Conservation (phyloP, 2,113 vertebrate genomes). For the Mus pahari region DNA sequence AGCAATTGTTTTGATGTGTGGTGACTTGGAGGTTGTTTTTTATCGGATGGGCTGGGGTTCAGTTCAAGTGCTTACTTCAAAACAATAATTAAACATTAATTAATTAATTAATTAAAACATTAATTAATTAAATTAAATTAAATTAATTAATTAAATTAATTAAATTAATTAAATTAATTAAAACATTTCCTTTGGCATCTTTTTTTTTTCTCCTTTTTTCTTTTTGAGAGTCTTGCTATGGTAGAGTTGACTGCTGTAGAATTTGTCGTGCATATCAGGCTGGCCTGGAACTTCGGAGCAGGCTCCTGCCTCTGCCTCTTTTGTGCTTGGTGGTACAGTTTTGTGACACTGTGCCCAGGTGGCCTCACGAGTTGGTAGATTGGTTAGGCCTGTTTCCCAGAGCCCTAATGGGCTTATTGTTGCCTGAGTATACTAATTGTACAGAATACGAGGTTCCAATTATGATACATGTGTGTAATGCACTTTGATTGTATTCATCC, state of each 20-base stretch:
- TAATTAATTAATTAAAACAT: too few relatives aligned
- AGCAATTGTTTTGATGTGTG: background rate
- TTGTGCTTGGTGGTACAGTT: too few relatives aligned
- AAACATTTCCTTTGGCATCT: too few relatives aligned
- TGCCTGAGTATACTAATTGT: background rate
- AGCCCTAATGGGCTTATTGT: background rate
- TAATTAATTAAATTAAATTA: too few relatives aligned
- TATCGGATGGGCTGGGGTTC: background rate
- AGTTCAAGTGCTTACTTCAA: background rate
- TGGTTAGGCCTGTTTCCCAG: constrained; percentile 13
- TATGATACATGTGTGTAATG: background rate
- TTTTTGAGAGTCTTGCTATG: background rate
- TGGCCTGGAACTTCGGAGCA: background rate
- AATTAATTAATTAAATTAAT: too few relatives aligned
- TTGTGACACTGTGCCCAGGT: too few relatives aligned
- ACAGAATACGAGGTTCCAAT: background rate
- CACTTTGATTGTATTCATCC: background rate
- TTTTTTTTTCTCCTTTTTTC: too few relatives aligned
- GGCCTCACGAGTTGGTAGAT: background rate
- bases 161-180: too few relatives aligned
- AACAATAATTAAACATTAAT: too few relatives aligned
- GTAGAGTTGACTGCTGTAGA: background rate
- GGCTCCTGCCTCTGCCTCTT: background rate
- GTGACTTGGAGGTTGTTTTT: background rate
- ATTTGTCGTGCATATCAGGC: background rate